Evolutionary conservation across 2,888 invertebrate species (phyloP).

Genomic region (Eurois occulta): DNA sequence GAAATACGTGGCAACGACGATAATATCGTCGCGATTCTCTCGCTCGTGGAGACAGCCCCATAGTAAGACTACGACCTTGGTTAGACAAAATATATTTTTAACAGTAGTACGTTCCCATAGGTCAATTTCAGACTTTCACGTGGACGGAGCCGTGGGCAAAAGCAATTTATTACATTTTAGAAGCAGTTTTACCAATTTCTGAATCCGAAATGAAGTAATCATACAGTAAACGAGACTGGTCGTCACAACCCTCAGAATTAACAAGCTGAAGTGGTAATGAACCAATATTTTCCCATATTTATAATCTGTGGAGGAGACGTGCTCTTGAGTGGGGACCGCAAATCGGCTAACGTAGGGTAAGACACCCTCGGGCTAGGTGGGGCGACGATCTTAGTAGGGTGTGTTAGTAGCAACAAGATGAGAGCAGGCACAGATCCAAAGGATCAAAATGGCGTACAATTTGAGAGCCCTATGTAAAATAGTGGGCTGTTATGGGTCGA

Average conservation of each 20-base stretch:
- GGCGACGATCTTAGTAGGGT: neutral
- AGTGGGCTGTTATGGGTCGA: neutral
- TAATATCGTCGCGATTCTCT: too few species aligned
- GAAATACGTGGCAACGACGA: too few species aligned
- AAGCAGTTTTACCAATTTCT: neutral
- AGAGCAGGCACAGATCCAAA: neutral
- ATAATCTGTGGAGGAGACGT: conserved; percentile 12
- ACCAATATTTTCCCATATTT: neutral
- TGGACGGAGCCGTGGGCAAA: neutral
- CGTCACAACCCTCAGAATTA: neutral
- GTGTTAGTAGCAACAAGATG: neutral
- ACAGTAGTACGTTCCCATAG: neutral
- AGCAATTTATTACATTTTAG: neutral
- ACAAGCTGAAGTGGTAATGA: conserved; percentile 8
- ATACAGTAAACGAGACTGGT: neutral
- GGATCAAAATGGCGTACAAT: conserved; percentile 1
- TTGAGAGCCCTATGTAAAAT: neutral
- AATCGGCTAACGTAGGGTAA: conserved; percentile 8
- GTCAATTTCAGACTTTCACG: neutral
- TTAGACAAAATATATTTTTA: neutral
- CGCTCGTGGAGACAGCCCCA: too few species aligned
- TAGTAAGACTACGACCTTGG: neutral
- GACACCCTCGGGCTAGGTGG: neutral
- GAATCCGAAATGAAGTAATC: neutral
- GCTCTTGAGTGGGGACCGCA: neutral